Base-by-base conservation (phyloP, 2,888 invertebrate species). In the Pollenia angustigena region DNA sequence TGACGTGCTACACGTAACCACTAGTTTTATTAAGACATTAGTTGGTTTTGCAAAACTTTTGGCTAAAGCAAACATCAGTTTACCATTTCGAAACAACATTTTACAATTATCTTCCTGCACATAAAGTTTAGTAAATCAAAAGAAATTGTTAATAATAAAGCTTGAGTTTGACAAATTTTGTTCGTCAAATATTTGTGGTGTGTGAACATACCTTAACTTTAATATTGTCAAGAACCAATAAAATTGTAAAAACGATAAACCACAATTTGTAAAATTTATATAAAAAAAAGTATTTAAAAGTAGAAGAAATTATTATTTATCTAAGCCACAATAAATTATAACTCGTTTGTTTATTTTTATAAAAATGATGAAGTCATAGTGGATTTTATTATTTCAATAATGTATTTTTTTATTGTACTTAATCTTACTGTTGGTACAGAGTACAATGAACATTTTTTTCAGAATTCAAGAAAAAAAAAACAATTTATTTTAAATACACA, bases 281-380 rank as follows among this genome's bases (percentile, higher is more conserved):
- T 0, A 4, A 56, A 56, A 11, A 62, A 62, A 62, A 16, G 42
- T 42, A 42, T 62, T 62, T 62, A 6, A 58, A 58, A 40, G 12
- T 40, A 8, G 1, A 58, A 40, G 40, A 40, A 32, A 58, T 58
- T 58, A 14, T 58, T 14, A 62, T 32, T 58, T 14, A 62, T 32
- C 32, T 32, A 6, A 62, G 62, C 42, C 62, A 16, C 42, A 62
- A 16, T 62, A 62, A 62, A 62, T 42, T 44, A n/a, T 40, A 40
- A 42, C 10, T 62, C 16, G 42, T 62, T 62, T 62, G 16, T 60
- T 42, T 40, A 16, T 62, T 62, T 42, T 54, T 56, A 56, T 44
- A 23, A 72, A 56, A 58, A 58, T 72, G 71, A 56, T 72, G 71
- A 56, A 56, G 56, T 72, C 71, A 72, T 72, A 56, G 44, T 56